phyloP scores from a whole-genome alignment of 92 coral and sea anemone species.

The Pocillopora grandis region DNA sequence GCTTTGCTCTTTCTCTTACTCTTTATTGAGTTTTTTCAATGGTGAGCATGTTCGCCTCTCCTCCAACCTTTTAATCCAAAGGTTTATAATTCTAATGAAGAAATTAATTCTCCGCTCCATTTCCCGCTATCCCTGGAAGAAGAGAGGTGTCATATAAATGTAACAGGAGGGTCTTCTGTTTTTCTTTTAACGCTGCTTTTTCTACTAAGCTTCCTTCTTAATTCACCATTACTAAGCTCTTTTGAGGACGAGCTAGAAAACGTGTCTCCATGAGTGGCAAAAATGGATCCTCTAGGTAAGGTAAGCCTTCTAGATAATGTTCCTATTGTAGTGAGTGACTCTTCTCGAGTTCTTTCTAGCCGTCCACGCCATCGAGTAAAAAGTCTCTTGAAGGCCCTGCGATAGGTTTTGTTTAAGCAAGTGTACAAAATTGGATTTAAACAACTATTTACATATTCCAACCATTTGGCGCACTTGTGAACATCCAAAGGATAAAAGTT shows the following conservation, averaged over 20 bases:
- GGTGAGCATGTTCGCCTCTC: too few relatives aligned
- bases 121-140: background rate
- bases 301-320: constrained; percentile 41
- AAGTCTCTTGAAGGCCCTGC: constrained; percentile 82
- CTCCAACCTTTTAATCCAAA: too few relatives aligned
- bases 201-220: constrained; percentile 27
- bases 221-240: constrained; percentile 36
- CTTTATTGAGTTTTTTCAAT: background rate
- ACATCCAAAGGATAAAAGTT: constrained; percentile 44
- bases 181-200: constrained; percentile 24
- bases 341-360: constrained; percentile 46
- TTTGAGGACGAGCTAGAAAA: constrained; percentile 29
- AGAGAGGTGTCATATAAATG: constrained; percentile 10
- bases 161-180: constrained; percentile 1
- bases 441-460: constrained; percentile 87
- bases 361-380: constrained; percentile 65
- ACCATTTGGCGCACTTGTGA: constrained; percentile 73
- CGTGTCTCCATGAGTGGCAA: constrained; percentile 31
- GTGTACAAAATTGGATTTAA: constrained; percentile 88
- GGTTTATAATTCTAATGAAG: too few relatives aligned
- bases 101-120: too few relatives aligned
- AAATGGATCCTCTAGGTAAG: constrained; percentile 45
- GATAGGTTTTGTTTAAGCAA: constrained; percentile 88
- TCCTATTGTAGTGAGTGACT: constrained; percentile 38
- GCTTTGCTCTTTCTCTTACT: background rate